Base-by-base conservation (phyloP, 2,113 vertebrate species). In the Chelonoidis abingdonii region DNA sequence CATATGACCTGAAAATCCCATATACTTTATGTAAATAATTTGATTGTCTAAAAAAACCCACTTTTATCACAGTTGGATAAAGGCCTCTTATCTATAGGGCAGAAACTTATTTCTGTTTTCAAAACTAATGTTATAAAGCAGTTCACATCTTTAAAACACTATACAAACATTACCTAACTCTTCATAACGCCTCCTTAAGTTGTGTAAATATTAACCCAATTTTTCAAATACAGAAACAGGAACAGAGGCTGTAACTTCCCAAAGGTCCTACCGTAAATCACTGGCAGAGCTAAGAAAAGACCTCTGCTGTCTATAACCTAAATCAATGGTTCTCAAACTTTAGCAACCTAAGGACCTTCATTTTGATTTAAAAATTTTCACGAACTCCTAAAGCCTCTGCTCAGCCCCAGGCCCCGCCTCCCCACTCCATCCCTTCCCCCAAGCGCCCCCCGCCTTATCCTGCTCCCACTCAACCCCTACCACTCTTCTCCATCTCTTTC, bases 1-100 rank as follows among this genome's bases (percentile, higher is more conserved):
- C 86, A 47, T 80, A 17, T 94, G 27, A 52, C 7, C 13, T 44
- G 47, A 91, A 96, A 92, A 94, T 81, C 54, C 8, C 83, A 47
- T 11, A n/a, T 8, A 35, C 17, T 89, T 94, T 54, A 24, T 84
- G 4, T 86, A 87, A 96, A 65, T 12, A 7, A 24, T 95, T 92
- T 90, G 31, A 84, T 93, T 93, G 38, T 38, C 31, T 38, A 41
- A 41, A 41, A 41, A 41, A 41, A 41, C 41, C 41, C 41, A 41
- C 41, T 41, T 41, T 41, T 41, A 41, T 41, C 41, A 41, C 41
- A 41, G 41, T 41, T 41, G 41, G 41, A 41, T 41, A 9, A 89
- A 83, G n/a, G 86, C 41, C 41, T 69, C 5, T 41, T 89, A 82
- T 49, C n/a, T 93, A 69, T 25, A 29, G 25, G 24, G 9, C 24